Base-by-base conservation (phyloP, 2,797 vertebrate genomes). In the Phoeniculus purpureus region DNA sequence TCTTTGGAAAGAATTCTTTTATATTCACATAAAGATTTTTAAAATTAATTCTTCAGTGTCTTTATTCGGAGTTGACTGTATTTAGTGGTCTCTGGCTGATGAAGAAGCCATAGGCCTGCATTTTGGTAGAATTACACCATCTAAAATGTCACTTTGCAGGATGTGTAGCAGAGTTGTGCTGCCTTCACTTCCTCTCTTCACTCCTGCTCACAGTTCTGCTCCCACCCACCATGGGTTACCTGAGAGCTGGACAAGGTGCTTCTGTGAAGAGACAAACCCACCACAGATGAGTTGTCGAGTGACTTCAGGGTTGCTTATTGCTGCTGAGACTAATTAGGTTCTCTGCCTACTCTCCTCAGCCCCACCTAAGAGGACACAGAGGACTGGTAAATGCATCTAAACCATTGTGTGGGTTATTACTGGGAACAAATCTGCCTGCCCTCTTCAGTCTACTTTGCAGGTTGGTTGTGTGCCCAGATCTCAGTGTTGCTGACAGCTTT, bases 11-110 rank as follows among this genome's bases (percentile, higher is more conserved):
- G 51, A 73, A 84, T 94, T 86, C 29, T 96, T 96, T 96, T 95
- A 93, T 97, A 97, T 93, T 95, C 92, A 87, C 91, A 96, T 97
- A 94, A 97, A 97, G 81, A 89, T 76, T 91, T 94, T 94, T 89
- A 86, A 93, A 90, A 78, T 34, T 0, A 76, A 19, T 67, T 73
- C 12, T 58, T 25, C 56, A 40, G 40, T 92, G 84, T 95, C 60
- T 92, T 96, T 94, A 75, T 96, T 97, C 34, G 32, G 61, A 72
- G 31, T 43, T 43, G 43, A 3, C 0, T 15, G 16, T 14, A 22
- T 70, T 55, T 43, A 43, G 16, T 23, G 37, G 21, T 61, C 21
- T 12, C 20, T 47, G 1, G 10, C 10, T 34, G 45, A 3, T 52
- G 29, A 62, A 64, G 70, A 16, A 17, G 19, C 40, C 0, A 0